phyloP scores from a whole-genome alignment of 2,888 invertebrate species.

The Sympetrum striolatum region DNA sequence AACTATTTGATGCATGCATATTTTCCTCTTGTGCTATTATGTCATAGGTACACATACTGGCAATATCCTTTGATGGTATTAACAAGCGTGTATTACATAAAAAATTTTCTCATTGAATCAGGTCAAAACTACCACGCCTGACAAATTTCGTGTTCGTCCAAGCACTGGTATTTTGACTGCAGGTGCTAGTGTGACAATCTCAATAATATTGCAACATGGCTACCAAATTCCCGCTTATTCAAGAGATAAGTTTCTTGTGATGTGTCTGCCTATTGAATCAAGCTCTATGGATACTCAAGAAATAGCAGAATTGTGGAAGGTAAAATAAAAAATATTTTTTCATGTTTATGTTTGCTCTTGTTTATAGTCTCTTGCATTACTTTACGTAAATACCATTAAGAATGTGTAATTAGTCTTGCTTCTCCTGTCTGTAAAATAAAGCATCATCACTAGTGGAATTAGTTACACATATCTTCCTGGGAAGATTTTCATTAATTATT shows the following conservation, averaged over 20 bases:
- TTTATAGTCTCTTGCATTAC: no score
- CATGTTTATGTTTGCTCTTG: no score
- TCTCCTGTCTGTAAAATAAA: no score
- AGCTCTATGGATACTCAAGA: slow-evolving; percentile 67
- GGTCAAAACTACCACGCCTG: slow-evolving; percentile 95
- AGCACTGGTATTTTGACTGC: slow-evolving; percentile 79
- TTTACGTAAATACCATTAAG: no score
- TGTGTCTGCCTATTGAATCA: slow-evolving; percentile 75
- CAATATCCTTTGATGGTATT: not conserved
- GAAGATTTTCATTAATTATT: no score
- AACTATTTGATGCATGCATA: no score
- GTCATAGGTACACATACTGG: no score
- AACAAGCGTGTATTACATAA: not conserved
- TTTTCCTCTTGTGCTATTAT: no score
- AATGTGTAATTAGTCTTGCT: no score
- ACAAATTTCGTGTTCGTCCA: slow-evolving; percentile 92
- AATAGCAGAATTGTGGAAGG: slow-evolving; percentile 78
- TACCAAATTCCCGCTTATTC: slow-evolving; percentile 68
- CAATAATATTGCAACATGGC: slow-evolving; percentile 78
- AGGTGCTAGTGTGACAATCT: slow-evolving; percentile 69
- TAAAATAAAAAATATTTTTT: slow-evolving; percentile 50
- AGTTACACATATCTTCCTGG: no score
- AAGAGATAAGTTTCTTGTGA: slow-evolving; percentile 87
- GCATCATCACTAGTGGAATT: no score
- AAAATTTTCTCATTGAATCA: slow-evolving; percentile 57